Conservation (phyloP, 2,888 invertebrate genomes). For the Melieria omissa region DNA sequence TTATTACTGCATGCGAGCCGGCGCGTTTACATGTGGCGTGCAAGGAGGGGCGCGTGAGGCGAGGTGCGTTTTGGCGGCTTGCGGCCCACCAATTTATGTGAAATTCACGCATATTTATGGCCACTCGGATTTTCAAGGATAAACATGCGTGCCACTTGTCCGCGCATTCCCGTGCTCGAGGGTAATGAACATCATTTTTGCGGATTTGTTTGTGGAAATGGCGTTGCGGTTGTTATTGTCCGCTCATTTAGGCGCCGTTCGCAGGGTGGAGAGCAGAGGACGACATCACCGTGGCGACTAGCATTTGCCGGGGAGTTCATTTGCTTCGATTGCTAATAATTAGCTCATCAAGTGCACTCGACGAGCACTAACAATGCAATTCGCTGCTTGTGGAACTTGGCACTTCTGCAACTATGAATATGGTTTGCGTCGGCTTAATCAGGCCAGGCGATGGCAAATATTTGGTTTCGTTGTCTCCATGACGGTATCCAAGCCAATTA, state of each 20-base stretch:
- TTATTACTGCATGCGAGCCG: neutral
- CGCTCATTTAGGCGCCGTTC: neutral
- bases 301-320: neutral
- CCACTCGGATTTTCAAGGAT: conserved; percentile 24
- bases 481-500: too few relatives aligned
- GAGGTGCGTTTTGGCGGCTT: neutral
- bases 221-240: neutral
- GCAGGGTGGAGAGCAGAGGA: too few relatives aligned
- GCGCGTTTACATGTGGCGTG: neutral
- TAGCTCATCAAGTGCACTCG: neutral
- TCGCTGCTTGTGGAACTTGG: too few relatives aligned
- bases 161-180: neutral
- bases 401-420: too few relatives aligned
- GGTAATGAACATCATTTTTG: conserved; percentile 23
- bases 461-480: too few relatives aligned
- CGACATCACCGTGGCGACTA: too few relatives aligned
- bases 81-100: conserved; percentile 26
- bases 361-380: too few relatives aligned
- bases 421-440: too few relatives aligned
- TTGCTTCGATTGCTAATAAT: neutral
- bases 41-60: neutral
- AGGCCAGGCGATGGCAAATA: too few relatives aligned
- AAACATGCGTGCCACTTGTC: neutral
- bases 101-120: conserved; percentile 26
- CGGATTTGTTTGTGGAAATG: conserved; percentile 26